Percentiles rank a stretch among this genome's conserved stretches.
phyloP scores from a whole-genome alignment of 1,140 invertebrate genomes.

The Pseudomyrmex cubaensis region DNA sequence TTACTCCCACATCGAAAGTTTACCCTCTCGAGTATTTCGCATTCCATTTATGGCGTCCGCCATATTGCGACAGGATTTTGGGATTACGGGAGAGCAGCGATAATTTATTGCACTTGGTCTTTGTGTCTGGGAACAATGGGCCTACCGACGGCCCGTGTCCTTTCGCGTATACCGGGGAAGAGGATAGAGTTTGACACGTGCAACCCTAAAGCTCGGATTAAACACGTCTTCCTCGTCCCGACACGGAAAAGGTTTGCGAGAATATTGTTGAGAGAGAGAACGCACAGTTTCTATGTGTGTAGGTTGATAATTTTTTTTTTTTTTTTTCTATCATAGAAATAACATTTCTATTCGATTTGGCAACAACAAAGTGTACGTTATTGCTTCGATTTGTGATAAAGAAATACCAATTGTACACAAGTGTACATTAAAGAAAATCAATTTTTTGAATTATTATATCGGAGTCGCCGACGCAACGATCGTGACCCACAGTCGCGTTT shows the following conservation, averaged over 20 bases:
- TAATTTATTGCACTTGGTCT: conserved; percentile 74
- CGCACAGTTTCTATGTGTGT: too few relatives aligned
- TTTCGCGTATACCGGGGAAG: neutral
- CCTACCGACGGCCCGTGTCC: conserved; percentile 12
- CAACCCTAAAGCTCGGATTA: neutral
- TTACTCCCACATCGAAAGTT: neutral
- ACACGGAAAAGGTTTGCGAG: neutral
- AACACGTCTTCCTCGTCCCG: neutral
- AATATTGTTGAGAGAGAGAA: neutral
- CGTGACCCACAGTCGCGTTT: neutral
- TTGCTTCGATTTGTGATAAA: too few relatives aligned
- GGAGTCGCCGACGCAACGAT: neutral
- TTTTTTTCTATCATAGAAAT: too few relatives aligned
- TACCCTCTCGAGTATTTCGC: conserved; percentile 18
- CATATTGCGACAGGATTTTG: conserved; percentile 51
- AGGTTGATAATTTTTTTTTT: too few relatives aligned
- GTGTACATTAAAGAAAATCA: neutral
- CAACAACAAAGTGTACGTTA: too few relatives aligned
- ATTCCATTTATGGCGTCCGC: conserved; percentile 22
- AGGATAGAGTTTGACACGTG: neutral
- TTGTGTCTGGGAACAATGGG: conserved; percentile 74
- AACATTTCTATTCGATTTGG: too few relatives aligned
- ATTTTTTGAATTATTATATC: neutral
- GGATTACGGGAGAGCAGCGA: conserved; percentile 54
- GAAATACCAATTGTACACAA: neutral